A percentile compares a stretch with the other conserved stretches of the same genome.
Evolutionary conservation across 2,113 vertebrate species (phyloP).

Genomic region (Pangasianodon hypophthalmus): DNA sequence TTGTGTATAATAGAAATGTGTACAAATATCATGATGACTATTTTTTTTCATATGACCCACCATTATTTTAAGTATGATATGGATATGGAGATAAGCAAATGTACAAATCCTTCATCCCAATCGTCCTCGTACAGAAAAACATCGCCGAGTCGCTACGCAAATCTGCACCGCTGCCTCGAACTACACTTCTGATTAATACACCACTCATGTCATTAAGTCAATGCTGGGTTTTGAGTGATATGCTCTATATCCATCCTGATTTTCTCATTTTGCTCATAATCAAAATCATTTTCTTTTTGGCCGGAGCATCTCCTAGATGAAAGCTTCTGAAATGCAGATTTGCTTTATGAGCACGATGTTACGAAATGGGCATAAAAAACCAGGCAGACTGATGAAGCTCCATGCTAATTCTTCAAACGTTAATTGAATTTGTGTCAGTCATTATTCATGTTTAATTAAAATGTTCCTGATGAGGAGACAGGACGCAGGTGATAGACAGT

Average conservation of each 20-base stretch:
- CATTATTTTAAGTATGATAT: not conserved
- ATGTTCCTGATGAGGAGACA: not conserved
- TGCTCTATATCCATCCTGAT: not conserved
- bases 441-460: not conserved
- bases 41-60: not conserved
- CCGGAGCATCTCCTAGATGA: not conserved
- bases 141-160: not conserved
- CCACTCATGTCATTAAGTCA: slow-evolving; percentile 6
- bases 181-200: not conserved
- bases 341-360: not conserved
- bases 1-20: not conserved
- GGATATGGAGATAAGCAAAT: not conserved
- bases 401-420: not conserved
- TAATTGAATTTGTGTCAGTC: not conserved
- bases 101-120: not conserved
- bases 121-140: too few relatives aligned
- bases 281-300: not conserved
- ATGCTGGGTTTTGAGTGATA: not conserved
- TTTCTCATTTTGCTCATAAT: not conserved
- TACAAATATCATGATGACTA: not conserved
- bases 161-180: not conserved
- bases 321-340: not conserved
- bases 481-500: not conserved
- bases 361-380: not conserved
- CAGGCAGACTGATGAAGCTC: not conserved